phyloP scores from a whole-genome alignment of 2,888 invertebrate genomes.

The Endotricha flammealis region DNA sequence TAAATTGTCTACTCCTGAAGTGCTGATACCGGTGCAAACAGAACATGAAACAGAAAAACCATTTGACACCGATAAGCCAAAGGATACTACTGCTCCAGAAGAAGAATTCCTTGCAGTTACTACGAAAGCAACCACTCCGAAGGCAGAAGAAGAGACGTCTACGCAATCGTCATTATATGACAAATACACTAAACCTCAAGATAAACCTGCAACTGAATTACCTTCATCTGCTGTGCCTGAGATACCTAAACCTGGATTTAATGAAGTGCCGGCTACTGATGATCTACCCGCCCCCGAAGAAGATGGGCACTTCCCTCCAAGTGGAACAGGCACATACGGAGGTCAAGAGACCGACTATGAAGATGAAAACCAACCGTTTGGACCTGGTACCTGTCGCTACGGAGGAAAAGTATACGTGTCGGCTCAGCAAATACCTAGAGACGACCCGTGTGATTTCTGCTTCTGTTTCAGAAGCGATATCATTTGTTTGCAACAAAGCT shows the following conservation, averaged over 20 bases:
- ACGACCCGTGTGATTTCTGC: conserved; percentile 97
- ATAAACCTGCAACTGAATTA: conserved; percentile 31
- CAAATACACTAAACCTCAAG: conserved; percentile 39
- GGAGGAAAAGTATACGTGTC: conserved; percentile 95
- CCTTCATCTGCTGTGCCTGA: conserved; percentile 36
- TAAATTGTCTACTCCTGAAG: conserved; percentile 17
- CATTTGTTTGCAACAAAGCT: conserved; percentile 96
- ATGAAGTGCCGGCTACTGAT: conserved; percentile 48
- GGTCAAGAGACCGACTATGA: conserved; percentile 82
- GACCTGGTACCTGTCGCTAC: conserved; percentile 94
- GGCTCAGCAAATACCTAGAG: conserved; percentile 95
- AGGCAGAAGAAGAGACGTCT: conserved; percentile 27
- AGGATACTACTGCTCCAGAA: conserved; percentile 21
- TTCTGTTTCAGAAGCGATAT: conserved; percentile 98
- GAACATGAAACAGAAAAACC: conserved; percentile 23
- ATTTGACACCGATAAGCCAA: conserved; percentile 13
- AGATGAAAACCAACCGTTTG: conserved; percentile 88
- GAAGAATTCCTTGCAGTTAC: conserved; percentile 23
- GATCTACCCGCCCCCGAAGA: conserved; percentile 52
- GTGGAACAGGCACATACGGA: conserved; percentile 63
- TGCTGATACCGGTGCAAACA: conserved; percentile 14
- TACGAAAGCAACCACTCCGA: conserved; percentile 18
- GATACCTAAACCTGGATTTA: conserved; percentile 42
- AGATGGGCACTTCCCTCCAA: conserved; percentile 51
- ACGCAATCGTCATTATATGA: conserved; percentile 28